Conservation (phyloP, 2,113 vertebrate genomes). For the Dendrocopos noguchii region DNA sequence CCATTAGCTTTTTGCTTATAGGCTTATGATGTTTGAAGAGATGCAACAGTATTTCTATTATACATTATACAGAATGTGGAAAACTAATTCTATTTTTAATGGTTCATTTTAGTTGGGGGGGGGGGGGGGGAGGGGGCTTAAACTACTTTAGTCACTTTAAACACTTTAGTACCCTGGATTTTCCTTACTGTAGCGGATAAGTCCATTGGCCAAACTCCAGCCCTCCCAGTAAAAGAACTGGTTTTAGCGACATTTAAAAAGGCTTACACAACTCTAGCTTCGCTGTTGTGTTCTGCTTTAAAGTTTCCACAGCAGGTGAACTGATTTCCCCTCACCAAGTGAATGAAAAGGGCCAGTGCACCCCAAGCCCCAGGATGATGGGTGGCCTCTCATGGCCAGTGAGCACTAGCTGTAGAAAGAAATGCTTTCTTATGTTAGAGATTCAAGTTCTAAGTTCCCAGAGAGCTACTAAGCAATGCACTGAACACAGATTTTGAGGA, state of each 20-base stretch:
- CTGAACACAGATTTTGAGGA: not conserved
- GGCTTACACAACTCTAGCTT: not conserved
- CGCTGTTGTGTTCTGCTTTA: not conserved
- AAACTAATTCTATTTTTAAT: slow-evolving; percentile 35
- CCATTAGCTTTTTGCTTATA: slow-evolving; percentile 39
- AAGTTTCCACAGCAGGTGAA: not conserved
- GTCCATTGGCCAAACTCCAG: not conserved
- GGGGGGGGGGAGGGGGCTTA: not conserved
- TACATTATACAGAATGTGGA: not conserved
- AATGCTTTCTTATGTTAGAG: not conserved
- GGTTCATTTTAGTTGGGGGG: slow-evolving; percentile 5
- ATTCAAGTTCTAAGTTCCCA: not conserved
- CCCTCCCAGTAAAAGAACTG: not conserved
- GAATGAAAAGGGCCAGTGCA: not conserved
- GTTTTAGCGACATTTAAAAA: not conserved
- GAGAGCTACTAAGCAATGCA: not conserved
- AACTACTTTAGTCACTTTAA: not conserved
- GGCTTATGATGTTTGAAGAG: slow-evolving; percentile 11
- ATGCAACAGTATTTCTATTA: not conserved
- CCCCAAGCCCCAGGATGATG: not conserved
- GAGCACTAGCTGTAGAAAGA: not conserved
- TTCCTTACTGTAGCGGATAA: not conserved
- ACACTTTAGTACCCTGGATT: not conserved
- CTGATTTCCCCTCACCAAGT: not conserved
- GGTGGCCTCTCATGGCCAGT: not conserved